phyloP scores from a whole-genome alignment of 2,797 vertebrate genomes.

The Dendrocincla tyrannina region DNA sequence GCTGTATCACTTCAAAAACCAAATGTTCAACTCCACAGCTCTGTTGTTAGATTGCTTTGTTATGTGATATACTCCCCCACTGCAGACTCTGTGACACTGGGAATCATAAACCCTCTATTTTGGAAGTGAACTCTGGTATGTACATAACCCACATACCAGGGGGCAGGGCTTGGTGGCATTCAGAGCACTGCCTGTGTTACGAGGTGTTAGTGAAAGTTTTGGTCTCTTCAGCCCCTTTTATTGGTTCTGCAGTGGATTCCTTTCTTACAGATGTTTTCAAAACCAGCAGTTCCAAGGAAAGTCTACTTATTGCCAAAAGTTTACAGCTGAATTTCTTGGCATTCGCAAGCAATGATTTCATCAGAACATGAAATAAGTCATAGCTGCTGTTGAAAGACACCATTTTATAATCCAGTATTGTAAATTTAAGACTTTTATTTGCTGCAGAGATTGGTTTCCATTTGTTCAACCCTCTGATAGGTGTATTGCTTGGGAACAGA shows the following conservation, averaged over 20 bases:
- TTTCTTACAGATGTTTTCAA: constrained; percentile 68
- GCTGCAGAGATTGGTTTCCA: constrained; percentile 51
- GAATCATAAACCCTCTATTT: constrained; percentile 26
- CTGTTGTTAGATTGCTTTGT: constrained; percentile 35
- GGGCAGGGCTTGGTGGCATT: constrained; percentile 40
- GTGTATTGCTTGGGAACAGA: constrained; percentile 57
- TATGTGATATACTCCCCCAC: constrained; percentile 9
- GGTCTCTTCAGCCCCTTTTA: constrained; percentile 57
- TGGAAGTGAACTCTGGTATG: constrained; percentile 47
- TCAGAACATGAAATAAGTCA: constrained; percentile 60
- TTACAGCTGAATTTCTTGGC: constrained; percentile 73
- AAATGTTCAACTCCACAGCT: constrained; percentile 1
- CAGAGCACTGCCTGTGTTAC: constrained; percentile 35
- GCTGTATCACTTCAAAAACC: constrained; percentile 17
- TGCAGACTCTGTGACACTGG: not conserved
- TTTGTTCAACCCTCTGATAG: constrained; percentile 50
- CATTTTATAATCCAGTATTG: constrained; percentile 44
- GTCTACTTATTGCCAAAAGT: constrained; percentile 62
- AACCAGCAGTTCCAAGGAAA: constrained; percentile 46
- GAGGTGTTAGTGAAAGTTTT: constrained; percentile 66
- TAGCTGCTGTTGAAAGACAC: constrained; percentile 58
- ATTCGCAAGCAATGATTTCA: constrained; percentile 56
- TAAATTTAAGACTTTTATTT: constrained; percentile 62
- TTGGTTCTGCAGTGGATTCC: constrained; percentile 59
- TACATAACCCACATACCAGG: constrained; percentile 40